Evolutionary conservation across 2,797 vertebrate species (phyloP).

Genomic region (Macropus fuliginosus): DNA sequence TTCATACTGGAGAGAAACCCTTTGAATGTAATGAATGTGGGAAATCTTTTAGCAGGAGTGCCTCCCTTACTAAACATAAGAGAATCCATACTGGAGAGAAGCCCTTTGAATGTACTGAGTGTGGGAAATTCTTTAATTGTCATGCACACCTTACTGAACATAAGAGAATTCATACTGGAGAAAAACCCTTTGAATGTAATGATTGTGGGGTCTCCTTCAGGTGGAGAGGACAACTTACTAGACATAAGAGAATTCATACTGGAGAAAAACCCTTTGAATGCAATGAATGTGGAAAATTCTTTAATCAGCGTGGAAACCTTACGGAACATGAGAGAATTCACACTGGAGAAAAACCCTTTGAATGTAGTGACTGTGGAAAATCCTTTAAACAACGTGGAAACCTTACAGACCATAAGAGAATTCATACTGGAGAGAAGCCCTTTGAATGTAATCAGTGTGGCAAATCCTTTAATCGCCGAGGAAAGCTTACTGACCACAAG

Average conservation of each 20-base stretch:
- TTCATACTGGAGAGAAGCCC: neutral
- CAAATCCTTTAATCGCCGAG: neutral
- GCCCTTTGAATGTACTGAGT: constrained; percentile 46
- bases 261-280: constrained; percentile 4
- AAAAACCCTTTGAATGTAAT: constrained; percentile 4
- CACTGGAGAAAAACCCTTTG: constrained; percentile 18
- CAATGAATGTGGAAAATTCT: constrained; percentile 16
- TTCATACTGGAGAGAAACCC: constrained; percentile 7
- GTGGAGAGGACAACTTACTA: neutral
- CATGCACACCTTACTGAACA: neutral
- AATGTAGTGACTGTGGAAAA: constrained; percentile 11
- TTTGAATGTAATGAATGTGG: neutral
- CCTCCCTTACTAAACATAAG: constrained; percentile 47
- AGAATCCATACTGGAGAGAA: constrained; percentile 56
- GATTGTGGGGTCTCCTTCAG: constrained; percentile 24
- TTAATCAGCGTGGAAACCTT: neutral
- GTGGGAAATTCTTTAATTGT: constrained; percentile 56
- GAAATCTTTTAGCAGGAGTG: constrained; percentile 39
- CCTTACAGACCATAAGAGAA: neutral
- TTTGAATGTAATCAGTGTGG: neutral
- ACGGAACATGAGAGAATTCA: constrained; percentile 5
- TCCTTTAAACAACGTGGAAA: neutral
- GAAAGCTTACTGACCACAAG: neutral
- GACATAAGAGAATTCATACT: constrained; percentile 15
- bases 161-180: constrained; percentile 8